Conservation (phyloP, 1,140 invertebrate genomes). For the Aphelenchoides avenae region DNA sequence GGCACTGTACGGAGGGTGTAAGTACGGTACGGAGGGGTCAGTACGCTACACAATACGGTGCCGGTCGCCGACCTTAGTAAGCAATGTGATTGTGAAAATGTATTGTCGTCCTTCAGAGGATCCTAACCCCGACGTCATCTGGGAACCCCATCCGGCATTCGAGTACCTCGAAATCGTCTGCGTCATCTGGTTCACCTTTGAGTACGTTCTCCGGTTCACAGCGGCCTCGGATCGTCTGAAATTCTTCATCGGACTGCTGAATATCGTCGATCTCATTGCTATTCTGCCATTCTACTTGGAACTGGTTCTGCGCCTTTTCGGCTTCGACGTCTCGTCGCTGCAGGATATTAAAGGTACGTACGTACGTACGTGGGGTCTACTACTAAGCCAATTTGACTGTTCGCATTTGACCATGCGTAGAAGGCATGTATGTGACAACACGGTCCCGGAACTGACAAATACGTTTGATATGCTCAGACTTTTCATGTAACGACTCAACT, state of each 20-base stretch:
- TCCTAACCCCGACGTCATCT: conserved; percentile 1
- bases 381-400: too few relatives aligned
- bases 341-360: conserved; percentile 40
- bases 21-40: too few relatives aligned
- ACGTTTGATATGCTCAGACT: too few relatives aligned
- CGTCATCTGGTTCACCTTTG: conserved; percentile 59
- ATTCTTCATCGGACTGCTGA: conserved; percentile 53
- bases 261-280: conserved; percentile 59
- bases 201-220: conserved; percentile 51
- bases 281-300: conserved; percentile 59
- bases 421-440: too few relatives aligned
- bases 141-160: conserved; percentile 44
- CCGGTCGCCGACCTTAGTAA: too few relatives aligned
- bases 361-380: neutral
- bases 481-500: too few relatives aligned
- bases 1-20: too few relatives aligned
- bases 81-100: too few relatives aligned
- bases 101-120: conserved; percentile 14
- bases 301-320: conserved; percentile 41
- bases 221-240: conserved; percentile 44
- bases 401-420: too few relatives aligned
- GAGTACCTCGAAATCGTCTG: conserved; percentile 52
- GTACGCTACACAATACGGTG: too few relatives aligned
- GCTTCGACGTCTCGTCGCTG: conserved; percentile 41
- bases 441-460: too few relatives aligned